Evolutionary conservation across 1,140 invertebrate species (phyloP), one percentile per base, ranked within the genome.

Genomic region (Lethrus apterus): DNA sequence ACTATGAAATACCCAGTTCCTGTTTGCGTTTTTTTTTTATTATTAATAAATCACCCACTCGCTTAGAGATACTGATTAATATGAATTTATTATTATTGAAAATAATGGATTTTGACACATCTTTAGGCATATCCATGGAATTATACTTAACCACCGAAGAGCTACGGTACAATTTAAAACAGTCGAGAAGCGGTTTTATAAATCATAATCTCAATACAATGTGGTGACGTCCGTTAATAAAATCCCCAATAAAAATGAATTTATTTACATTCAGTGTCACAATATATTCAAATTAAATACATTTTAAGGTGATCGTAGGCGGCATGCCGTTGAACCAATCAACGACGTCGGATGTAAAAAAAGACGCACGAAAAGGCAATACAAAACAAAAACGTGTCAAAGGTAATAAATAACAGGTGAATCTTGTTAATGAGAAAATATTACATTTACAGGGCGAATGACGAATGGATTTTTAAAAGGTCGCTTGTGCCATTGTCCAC

Each of bases 211-310:
- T 41, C 26, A 9, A 18, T 13, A 40, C 35, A 47, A 40, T 47
- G 46, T 31, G 46, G 44, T 48, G 55, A 57, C 54, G 45, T 29
- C 21, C 35, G 32, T 35, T 42, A 54, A 50, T 46, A 48, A 55
- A 55, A 50, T 36, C 40, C 30, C 50, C 43, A 51, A 49, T 46
- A 52, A 52, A 52, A 52, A 49, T 17, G 50, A 50, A 52, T 52
- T 52, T 52, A 52, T 48, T 33, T 34, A 43, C 42, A 13, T 38
- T 48, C 24, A 29, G 38, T 49, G 53, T 55, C 53, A 48, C 32
- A 55, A 55, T 55, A 55, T 55, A 52, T 52, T 52, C 53, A 55
- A 49, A 55, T 55, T 55, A 55, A 55, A 50, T 41, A 36, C 41
- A 15, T 32, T 19, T 40, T 23, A 32, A 13, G 13, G 13, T 31